These are phyloP conservation scores for Lasioglossum villosulum DNA, from an alignment of 2,888 invertebrate species.

Conservation along the genomic window DNA sequence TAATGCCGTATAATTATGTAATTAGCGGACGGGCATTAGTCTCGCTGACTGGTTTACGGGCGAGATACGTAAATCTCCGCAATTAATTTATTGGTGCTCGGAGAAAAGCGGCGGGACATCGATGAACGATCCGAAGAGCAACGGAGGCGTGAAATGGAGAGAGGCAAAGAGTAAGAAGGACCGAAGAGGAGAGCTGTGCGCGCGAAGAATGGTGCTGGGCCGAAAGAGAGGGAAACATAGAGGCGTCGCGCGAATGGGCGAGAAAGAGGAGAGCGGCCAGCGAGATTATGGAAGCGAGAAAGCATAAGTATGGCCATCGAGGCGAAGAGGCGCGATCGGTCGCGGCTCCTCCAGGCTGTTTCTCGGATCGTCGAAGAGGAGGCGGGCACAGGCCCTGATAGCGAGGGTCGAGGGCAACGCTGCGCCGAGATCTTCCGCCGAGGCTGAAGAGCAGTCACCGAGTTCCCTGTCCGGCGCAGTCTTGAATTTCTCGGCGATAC, in stretches of 20 bases:
- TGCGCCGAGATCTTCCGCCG: constrained; percentile 11
- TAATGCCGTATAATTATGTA: constrained; percentile 83
- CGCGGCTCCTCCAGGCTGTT: constrained; percentile 18
- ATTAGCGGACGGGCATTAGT: constrained; percentile 81
- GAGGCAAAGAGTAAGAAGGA: background rate
- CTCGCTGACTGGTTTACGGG: constrained; percentile 81
- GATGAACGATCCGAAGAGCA: constrained; percentile 18
- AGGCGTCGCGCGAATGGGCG: background rate
- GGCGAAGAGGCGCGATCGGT: constrained; percentile 8
- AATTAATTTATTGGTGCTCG: constrained; percentile 82
- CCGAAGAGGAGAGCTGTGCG: background rate
- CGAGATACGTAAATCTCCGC: constrained; percentile 83
- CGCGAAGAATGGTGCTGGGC: constrained; percentile 1
- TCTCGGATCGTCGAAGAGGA: constrained; percentile 42
- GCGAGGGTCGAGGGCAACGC: constrained; percentile 56
- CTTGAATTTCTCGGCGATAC: constrained; percentile 78
- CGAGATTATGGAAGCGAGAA: constrained; percentile 55
- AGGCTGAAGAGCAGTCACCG: constrained; percentile 20
- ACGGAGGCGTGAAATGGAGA: constrained; percentile 3
- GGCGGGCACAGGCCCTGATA: constrained; percentile 43
- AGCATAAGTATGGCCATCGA: constrained; percentile 46
- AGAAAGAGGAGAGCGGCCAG: background rate
- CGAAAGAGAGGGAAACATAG: constrained; percentile 14
- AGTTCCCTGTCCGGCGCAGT: constrained; percentile 57
- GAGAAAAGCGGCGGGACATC: constrained; percentile 43